Evolutionary conservation across 2,888 invertebrate species (phyloP), one percentile per base, ranked within the genome.

Genomic region (Herminia tarsipennalis): DNA sequence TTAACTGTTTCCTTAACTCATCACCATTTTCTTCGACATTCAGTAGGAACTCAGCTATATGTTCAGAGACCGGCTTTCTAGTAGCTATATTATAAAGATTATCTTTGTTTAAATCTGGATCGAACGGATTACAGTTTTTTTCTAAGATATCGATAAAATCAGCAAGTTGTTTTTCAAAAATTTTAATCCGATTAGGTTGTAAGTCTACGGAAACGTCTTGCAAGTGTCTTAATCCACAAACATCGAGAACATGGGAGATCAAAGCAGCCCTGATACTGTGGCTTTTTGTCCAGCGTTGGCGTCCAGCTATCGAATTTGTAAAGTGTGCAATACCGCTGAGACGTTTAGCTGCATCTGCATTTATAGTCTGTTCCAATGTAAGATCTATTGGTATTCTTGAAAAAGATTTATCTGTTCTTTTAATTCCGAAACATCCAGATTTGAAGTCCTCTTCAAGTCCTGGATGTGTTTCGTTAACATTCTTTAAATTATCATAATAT

Each of bases 281-380:
- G 17, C 22, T 46, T 20, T 8, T 34, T 21, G 35, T 6, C 39
- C 39, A 46, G 4, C 35, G 14, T 46, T 39, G 46, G 3, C 40
- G 21, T 10, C 34, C 45, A 20, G 45, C 13, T 12, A 45, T 34
- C 2, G 39, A 45, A 25, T 35, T 35, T 12, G 25, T 37, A 10
- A 27, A 21, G 16, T 44, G 18, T 4, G 41, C 52, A 32, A 73
- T 47, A 44, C 73, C 76, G 27, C 64, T 65, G 6, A 72, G 48
- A 48, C 55, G 59, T 34, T 53, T 59, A 18, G 57, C 70, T 35
- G 76, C 72, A 51, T 78, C 74, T 28, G 71, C 73, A 48, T 76
- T 78, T 4, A 76, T 69, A 1, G 76, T 77, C 43, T 75, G 71
- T 40, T 75, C 75, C n/a, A 73, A n/a, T 1, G 44, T 44, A 2